These are phyloP conservation scores for Enteromius trimaculatus DNA, from an alignment of 2,797 vertebrate species.

Conservation along the genomic window DNA sequence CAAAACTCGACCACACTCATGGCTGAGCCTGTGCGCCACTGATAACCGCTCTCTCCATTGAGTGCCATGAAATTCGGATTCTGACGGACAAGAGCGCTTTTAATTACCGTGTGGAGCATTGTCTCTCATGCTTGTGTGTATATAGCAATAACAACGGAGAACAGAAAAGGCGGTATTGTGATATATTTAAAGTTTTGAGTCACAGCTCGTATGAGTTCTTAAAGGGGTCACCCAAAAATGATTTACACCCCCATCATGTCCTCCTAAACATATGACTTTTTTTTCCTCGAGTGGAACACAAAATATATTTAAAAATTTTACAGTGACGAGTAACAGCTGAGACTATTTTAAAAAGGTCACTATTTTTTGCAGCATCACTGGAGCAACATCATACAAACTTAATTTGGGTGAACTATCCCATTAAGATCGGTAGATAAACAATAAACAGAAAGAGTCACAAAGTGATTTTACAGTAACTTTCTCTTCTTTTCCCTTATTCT, in stretches of 20 bases:
- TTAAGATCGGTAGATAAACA: constrained; percentile 17
- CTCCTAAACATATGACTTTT: background rate
- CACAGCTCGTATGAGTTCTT: background rate
- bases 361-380: background rate
- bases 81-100: constrained; percentile 70
- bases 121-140: constrained; percentile 48
- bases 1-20: constrained; percentile 62
- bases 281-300: background rate
- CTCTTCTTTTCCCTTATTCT: constrained; percentile 45
- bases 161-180: background rate
- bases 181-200: constrained; percentile 1
- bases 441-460: constrained; percentile 42
- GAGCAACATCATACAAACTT: background rate
- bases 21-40: constrained; percentile 66
- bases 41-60: constrained; percentile 73
- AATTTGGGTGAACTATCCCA: background rate
- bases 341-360: background rate
- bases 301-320: background rate
- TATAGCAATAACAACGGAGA: constrained; percentile 15
- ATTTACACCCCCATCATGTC: background rate
- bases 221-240: background rate
- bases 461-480: constrained; percentile 28
- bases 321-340: background rate
- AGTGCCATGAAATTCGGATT: constrained; percentile 71
- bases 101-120: constrained; percentile 57